Conservation (phyloP, 2,113 vertebrate species). For the Excalfactoria chinensis region DNA sequence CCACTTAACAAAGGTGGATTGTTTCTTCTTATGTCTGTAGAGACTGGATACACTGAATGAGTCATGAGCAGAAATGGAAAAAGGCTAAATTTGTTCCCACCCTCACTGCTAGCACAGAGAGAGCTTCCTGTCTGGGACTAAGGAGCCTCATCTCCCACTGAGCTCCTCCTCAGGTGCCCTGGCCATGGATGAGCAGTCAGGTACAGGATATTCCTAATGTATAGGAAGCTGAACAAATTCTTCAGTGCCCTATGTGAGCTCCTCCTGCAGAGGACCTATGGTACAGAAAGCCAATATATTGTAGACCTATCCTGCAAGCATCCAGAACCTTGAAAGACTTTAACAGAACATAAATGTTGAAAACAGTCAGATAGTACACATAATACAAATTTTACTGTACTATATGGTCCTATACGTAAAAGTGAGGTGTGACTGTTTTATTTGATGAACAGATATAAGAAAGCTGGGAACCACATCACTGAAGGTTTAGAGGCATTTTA, state of each 20-base stretch:
- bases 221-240: background rate
- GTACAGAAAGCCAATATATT: background rate
- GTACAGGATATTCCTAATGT: background rate
- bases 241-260: background rate
- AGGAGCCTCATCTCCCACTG: rapidly evolving
- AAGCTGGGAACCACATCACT: slow-evolving; percentile 29
- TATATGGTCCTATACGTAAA: background rate
- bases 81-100: rapidly evolving
- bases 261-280: background rate
- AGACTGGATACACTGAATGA: background rate
- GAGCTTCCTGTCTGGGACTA: background rate
- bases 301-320: rapidly evolving
- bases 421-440: slow-evolving; percentile 3
- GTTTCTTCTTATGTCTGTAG: background rate
- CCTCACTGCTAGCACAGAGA: background rate
- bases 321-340: background rate
- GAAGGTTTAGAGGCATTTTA: slow-evolving; percentile 50
- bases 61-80: rapidly evolving
- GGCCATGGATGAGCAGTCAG: background rate
- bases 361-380: background rate
- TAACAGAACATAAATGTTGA: no score
- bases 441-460: slow-evolving; percentile 8
- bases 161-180: background rate
- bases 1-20: background rate
- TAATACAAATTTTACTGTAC: background rate